Base-by-base conservation (phyloP, 2,113 vertebrate genomes). In the Alectura lathami region DNA sequence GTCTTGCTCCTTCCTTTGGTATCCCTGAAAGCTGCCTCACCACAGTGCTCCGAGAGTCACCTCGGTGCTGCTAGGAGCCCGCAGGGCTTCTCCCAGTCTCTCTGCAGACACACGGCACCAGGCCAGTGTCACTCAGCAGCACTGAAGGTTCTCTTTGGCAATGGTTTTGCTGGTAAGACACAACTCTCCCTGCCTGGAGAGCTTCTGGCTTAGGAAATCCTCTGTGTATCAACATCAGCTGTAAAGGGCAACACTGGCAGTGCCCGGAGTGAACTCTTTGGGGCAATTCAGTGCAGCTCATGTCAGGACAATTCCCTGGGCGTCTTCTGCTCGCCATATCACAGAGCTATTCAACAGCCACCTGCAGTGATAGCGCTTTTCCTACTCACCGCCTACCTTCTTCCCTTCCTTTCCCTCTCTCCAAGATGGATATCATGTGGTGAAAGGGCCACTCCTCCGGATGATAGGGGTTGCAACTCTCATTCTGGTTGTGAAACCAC, bases 371-470 rank as follows among this genome's bases (percentile, higher is more conserved):
- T 63, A 86, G 17, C 85, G 89, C 91, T 51, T 86, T 95, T 93
- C 81, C 93, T 95, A 76, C 90, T 94, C 95, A 91, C 76, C 53
- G 15, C 94, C 91, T 88, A 95, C 81, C 83, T 42, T 91, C 81
- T 93, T 79, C 45, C 69, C 56, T 94, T 76, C 38, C 68, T 82
- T 67, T 66, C 86, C 82, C 64, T 92, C 81, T 78, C 92, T 83
- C 74, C 0, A 15, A 93, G 90, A 94, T 93, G 76, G 67, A 16
- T 96, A 93, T 96, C 91, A 77, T 4, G 70, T 78, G 92, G 93
- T 91, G 91, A 96, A 94, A 96, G 84, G 95, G 94, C 79, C 85
- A 80, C 90, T 96, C 91, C 93, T 86, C 83, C 1, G 2, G 85
- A 94, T 69, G 85, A 94, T 69, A 74, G 29, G 90, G 86, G 72